Percentiles rank a stretch among this genome's conserved stretches.
These are phyloP conservation scores for Artemia franciscana DNA, from an alignment of 1,140 invertebrate genomes.

Conservation along the genomic window DNA sequence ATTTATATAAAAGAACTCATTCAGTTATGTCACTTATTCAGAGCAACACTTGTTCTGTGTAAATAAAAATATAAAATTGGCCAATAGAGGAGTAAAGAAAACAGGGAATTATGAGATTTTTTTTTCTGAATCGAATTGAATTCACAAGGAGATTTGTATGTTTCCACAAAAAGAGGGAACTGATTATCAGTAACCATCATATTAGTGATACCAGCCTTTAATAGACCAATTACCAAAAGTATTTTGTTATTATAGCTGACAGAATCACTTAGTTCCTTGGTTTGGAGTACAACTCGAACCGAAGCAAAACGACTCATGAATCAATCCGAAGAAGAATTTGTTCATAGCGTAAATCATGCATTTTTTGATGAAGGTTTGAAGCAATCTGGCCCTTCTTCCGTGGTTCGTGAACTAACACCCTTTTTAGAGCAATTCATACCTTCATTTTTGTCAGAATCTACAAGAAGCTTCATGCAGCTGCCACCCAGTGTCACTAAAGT, in stretches of 20 bases:
- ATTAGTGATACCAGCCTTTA: too few species aligned
- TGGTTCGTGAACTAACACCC: not conserved
- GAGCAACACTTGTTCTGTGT: too few species aligned
- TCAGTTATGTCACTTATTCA: too few species aligned
- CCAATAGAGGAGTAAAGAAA: too few species aligned
- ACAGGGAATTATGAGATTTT: too few species aligned
- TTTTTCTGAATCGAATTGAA: too few species aligned
- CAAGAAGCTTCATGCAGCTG: conserved; percentile 30
- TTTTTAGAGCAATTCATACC: not conserved
- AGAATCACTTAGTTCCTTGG: conserved; percentile 50
- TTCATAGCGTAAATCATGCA: conserved; percentile 66
- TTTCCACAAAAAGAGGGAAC: too few species aligned
- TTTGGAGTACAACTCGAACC: conserved; percentile 60
- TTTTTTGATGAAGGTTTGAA: conserved; percentile 19
- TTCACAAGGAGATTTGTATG: too few species aligned
- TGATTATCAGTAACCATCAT: too few species aligned
- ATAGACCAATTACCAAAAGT: too few species aligned
- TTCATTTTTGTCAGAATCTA: not conserved
- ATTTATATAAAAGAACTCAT: too few species aligned
- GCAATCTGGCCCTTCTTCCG: not conserved
- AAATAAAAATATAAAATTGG: too few species aligned
- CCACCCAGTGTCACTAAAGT: conserved; percentile 50
- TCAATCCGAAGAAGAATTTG: conserved; percentile 51
- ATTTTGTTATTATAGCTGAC: conserved; percentile 29
- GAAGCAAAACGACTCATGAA: conserved; percentile 46